These are phyloP conservation scores for Heliothis subflexa DNA, from an alignment of 1,140 invertebrate genomes.

Conservation along the genomic window DNA sequence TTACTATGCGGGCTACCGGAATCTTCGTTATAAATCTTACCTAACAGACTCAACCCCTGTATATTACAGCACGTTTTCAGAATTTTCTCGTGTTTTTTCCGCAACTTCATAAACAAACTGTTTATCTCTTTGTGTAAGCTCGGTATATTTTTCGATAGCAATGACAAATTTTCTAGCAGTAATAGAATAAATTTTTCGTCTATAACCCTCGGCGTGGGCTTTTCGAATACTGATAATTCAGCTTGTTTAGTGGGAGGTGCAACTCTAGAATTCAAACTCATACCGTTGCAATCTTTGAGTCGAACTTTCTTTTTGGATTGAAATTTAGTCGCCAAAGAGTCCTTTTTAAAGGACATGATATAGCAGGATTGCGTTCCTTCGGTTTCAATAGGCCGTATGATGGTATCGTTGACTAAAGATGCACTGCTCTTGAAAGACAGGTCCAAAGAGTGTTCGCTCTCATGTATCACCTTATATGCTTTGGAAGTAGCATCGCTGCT, in stretches of 20 bases:
- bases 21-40: slow-evolving; percentile 68
- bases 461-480: slow-evolving; percentile 49
- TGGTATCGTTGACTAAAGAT: slow-evolving; percentile 35
- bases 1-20: slow-evolving; percentile 15
- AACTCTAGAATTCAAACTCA: slow-evolving; percentile 15
- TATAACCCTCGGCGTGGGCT: slow-evolving; percentile 58
- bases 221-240: slow-evolving; percentile 45
- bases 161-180: slow-evolving; percentile 69
- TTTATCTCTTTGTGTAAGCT: slow-evolving; percentile 72
- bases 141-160: slow-evolving; percentile 66
- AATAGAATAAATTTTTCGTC: slow-evolving; percentile 72
- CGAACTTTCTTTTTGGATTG: slow-evolving; percentile 51
- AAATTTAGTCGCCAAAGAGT: slow-evolving; percentile 38
- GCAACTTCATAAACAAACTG: slow-evolving; percentile 64
- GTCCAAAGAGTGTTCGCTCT: slow-evolving; percentile 57
- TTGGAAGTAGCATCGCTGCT: slow-evolving; percentile 68
- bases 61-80: slow-evolving; percentile 53
- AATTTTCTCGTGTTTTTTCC: slow-evolving; percentile 65
- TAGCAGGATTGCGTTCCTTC: slow-evolving; percentile 63
- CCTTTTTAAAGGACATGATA: slow-evolving; percentile 65
- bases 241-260: slow-evolving; percentile 26
- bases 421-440: slow-evolving; percentile 55
- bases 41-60: slow-evolving; percentile 65
- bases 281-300: slow-evolving; percentile 43
- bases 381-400: slow-evolving; percentile 37